Percentiles rank a stretch among this genome's conserved stretches.
Conservation (phyloP, 2,797 vertebrate genomes). For the Eulemur rubriventer region DNA sequence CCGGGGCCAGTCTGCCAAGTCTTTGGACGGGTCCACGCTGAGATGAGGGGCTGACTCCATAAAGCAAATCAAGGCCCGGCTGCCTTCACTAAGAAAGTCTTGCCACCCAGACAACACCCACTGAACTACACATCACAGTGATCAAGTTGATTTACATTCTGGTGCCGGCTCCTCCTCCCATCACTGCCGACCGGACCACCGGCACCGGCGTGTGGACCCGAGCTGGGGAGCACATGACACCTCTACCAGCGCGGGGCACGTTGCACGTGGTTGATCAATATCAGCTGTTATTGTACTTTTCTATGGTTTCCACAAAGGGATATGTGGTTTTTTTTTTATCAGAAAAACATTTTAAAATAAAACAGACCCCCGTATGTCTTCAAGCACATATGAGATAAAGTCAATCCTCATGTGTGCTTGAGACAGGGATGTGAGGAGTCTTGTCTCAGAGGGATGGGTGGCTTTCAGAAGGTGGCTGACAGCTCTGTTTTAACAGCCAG, state of each 20-base stretch:
- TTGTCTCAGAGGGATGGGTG: neutral
- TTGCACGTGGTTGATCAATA: fast-evolving
- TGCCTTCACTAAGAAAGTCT: neutral
- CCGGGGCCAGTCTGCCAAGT: neutral
- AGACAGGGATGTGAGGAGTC: neutral
- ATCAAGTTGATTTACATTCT: neutral
- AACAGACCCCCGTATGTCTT: neutral
- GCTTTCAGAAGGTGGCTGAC: neutral
- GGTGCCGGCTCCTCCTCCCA: neutral
- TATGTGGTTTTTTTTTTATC: neutral
- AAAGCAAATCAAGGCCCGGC: fast-evolving
- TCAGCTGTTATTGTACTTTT: neutral
- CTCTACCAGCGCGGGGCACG: fast-evolving
- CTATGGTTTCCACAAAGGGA: neutral
- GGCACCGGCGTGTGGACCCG: fast-evolving
- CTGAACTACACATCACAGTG: neutral
- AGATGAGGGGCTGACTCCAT: neutral
- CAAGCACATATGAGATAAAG: neutral
- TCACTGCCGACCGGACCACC: fast-evolving
- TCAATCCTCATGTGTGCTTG: neutral
- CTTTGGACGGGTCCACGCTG: neutral
- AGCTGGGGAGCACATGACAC: neutral
- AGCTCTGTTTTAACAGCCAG: neutral
- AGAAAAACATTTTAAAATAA: neutral
- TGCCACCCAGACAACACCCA: neutral